Evolutionary conservation across 2,797 vertebrate species (phyloP).

Genomic region (Gallinago nigripennis): DNA sequence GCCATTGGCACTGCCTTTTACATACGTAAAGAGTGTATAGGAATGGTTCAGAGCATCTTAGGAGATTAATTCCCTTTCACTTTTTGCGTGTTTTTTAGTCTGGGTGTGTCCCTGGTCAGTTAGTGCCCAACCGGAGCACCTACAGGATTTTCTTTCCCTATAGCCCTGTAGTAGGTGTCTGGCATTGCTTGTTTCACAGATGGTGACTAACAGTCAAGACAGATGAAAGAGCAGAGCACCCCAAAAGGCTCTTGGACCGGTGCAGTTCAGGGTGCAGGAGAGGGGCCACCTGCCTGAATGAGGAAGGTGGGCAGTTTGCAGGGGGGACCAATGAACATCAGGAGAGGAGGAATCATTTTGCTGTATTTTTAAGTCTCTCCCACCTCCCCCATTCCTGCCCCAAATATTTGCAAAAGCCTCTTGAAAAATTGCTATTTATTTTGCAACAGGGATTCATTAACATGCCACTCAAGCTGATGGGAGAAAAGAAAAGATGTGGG

Average conservation of each 20-base stretch:
- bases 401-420: not conserved
- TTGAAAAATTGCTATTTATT: not conserved
- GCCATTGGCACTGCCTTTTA: fast-evolving
- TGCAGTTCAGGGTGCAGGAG: not conserved
- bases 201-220: too few relatives aligned
- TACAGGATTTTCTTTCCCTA: not conserved
- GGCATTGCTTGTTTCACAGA: not conserved
- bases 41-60: not conserved
- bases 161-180: not conserved
- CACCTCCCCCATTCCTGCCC: not conserved
- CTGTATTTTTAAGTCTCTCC: not conserved
- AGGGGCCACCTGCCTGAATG: not conserved
- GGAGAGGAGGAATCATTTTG: not conserved
- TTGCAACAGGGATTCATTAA: not conserved
- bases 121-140: not conserved
- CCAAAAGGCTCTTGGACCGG: fast-evolving
- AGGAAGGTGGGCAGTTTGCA: not conserved
- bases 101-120: not conserved
- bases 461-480: not conserved
- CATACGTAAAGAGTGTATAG: not conserved
- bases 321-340: fast-evolving
- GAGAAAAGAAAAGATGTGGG: not conserved
- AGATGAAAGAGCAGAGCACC: not conserved
- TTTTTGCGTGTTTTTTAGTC: not conserved
- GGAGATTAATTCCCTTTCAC: not conserved